A percentile compares a stretch with the other conserved stretches of the same genome.
These are phyloP conservation scores for Semnornis frantzii DNA, from an alignment of 2,113 vertebrate species.

Conservation along the genomic window DNA sequence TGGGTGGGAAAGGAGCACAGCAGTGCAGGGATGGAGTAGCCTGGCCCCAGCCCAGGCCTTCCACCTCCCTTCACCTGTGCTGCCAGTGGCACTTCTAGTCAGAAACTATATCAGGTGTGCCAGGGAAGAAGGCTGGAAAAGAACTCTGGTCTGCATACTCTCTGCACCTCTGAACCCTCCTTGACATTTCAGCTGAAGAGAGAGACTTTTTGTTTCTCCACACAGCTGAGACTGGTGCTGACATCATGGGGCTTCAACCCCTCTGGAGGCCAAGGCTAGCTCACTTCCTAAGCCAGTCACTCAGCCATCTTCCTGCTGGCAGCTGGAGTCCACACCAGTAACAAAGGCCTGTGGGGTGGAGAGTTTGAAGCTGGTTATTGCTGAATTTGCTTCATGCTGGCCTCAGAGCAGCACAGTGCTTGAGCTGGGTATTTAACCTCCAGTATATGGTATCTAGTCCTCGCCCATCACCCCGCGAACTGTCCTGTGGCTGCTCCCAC, in stretches of 20 bases:
- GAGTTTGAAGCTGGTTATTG: neutral
- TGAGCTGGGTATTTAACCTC: neutral
- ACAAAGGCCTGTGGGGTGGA: neutral
- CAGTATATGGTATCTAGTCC: neutral
- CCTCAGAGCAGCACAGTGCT: neutral
- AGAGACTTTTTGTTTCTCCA: accelerated
- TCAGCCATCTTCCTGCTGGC: neutral
- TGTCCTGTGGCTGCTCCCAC: neutral
- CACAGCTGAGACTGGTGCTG: neutral
- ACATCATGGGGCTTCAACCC: accelerated
- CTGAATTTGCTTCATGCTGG: neutral
- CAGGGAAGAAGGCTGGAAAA: neutral
- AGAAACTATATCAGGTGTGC: accelerated
- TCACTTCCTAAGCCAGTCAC: neutral
- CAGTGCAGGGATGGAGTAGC: neutral
- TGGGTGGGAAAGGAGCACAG: neutral
- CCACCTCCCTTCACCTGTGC: neutral
- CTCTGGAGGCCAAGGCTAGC: neutral
- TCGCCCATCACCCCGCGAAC: neutral
- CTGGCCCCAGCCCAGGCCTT: neutral
- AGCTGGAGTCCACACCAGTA: neutral
- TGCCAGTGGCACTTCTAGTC: neutral
- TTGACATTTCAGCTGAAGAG: neutral
- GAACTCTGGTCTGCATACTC: accelerated
- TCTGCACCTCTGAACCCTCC: neutral